Base-by-base conservation (phyloP, 2,113 vertebrate species). In the Junco hyemalis region DNA sequence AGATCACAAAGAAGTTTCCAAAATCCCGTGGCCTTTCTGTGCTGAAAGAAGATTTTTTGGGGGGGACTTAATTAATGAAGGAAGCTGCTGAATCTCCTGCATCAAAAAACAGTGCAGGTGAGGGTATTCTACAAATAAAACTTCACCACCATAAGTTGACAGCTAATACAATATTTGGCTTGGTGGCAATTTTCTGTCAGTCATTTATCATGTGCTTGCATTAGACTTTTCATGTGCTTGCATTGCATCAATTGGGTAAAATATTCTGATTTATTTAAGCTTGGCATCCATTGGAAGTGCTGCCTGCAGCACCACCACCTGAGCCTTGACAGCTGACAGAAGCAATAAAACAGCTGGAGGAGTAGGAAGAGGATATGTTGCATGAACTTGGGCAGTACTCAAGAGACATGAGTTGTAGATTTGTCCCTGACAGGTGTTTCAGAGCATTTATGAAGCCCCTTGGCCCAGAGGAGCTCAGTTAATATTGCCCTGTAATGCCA, bases 381-480 rank as follows among this genome's bases (percentile, higher is more conserved):
- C 97, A 98, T 90, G 98, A 99, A 95, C 98, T 99, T 71, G 97
- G 99, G 69, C 98, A 99, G 95, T 99, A 99, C 96, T 95, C 99
- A 90, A 98, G 99, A 61, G 98, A 98, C 38, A 97, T 99, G 91
- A 99, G 98, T 40, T 98, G 98, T n/a, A 97, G 98, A 44, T 98
- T 99, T 60, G 98, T 98, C n/a, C 96, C 96, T 84, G 98, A 99
- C 96, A 99, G 98, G 87, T 98, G 98, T 77, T 99, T 99, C 93
- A 98, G 98, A 95, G 97, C 97, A n/a, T 99, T 99, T 91, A 98
- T 98, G 50, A 99, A 98, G 92, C 98, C 98, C 26, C 98, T 99
- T 84, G 98, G 99, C 95, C 97, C 97, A n/a, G 98, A 98, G 70
- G 98, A 99, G 98, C 99, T 99, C 98, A 81, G n/a, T 45, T 26